Base-by-base conservation (phyloP, 2,888 invertebrate species). In the Drosophila prolongata region DNA sequence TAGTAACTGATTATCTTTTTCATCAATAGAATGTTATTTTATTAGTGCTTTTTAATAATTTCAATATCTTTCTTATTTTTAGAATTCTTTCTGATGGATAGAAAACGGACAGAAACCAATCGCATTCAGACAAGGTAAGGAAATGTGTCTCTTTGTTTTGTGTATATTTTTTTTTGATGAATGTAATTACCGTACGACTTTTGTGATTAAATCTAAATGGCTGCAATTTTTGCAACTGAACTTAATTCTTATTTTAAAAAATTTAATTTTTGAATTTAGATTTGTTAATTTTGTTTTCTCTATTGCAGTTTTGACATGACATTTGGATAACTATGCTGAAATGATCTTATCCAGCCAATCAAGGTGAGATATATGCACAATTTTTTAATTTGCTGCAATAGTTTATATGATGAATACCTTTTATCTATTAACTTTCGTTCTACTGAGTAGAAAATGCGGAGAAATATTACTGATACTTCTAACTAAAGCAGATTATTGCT, bases 361-460 rank as follows among this genome's bases (percentile, higher is more conserved):
- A 10, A 58, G 67, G 67, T 65, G 44, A 49, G 65, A 27, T 2
- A 19, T 1, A 24, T 19, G 10, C 9, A 1, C 1, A 8, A n/a
- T 10, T 13, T 13, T 11, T 0, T 27, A 38, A 10, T 11, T 3
- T 11, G 3, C 10, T 55, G 49, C 38, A 5, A 3, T 0, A 16
- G 19, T 40, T 73, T 11, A 58, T 49, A 49, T 85, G 87, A 85
- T 85, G 85, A 87, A 70, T 61, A 84, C 69, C 50, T 59, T 75
- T 74, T 60, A 75, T 74, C 60, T 75, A 79, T 76, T 85, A 85
- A 85, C 85, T 85, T 85, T 85, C 87, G 85, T 85, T 85, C 85
- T 85, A 84, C 85, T 80, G 87, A 87, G 87, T 40, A 54, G 60
- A 76, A 65, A 75, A 76, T 85, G 85, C 87, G 87, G 85, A 84